Evolutionary conservation across 1,140 invertebrate species (phyloP).

Genomic region (Acromyrmex echinatior): DNA sequence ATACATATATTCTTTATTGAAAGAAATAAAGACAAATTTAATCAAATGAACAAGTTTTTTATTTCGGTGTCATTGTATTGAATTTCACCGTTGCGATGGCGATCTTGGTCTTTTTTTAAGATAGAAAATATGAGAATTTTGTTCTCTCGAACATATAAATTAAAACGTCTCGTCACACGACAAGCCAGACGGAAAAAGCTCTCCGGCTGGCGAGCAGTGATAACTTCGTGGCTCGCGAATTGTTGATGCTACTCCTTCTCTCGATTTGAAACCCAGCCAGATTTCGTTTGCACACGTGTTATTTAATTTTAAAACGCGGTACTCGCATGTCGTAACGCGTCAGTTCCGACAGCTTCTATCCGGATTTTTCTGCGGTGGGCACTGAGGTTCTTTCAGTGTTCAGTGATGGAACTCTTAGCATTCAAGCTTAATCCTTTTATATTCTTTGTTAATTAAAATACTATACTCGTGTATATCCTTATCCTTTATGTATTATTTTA

Average conservation of each 20-base stretch:
- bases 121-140: background rate
- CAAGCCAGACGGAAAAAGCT: slow-evolving; percentile 21
- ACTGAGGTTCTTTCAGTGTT: background rate
- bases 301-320: slow-evolving; percentile 71
- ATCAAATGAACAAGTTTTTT: too few species aligned
- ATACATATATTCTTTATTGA: too few species aligned
- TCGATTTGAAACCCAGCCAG: slow-evolving; percentile 62
- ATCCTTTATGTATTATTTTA: background rate
- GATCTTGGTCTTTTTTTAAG: background rate
- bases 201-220: background rate
- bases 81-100: background rate
- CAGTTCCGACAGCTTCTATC: background rate
- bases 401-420: background rate
- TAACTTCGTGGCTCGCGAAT: background rate
- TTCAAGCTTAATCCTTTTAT: background rate
- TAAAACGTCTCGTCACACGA: slow-evolving; percentile 23
- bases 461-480: background rate
- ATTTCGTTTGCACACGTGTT: slow-evolving; percentile 39
- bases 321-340: slow-evolving; percentile 58
- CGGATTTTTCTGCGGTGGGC: background rate
- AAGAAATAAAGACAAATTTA: too few species aligned
- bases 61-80: too few species aligned
- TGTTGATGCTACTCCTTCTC: slow-evolving; percentile 46
- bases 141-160: background rate
- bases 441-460: background rate